Evolutionary conservation across 2,113 vertebrate genomes (phyloP).

Genomic region (Ctenomys sociabilis): DNA sequence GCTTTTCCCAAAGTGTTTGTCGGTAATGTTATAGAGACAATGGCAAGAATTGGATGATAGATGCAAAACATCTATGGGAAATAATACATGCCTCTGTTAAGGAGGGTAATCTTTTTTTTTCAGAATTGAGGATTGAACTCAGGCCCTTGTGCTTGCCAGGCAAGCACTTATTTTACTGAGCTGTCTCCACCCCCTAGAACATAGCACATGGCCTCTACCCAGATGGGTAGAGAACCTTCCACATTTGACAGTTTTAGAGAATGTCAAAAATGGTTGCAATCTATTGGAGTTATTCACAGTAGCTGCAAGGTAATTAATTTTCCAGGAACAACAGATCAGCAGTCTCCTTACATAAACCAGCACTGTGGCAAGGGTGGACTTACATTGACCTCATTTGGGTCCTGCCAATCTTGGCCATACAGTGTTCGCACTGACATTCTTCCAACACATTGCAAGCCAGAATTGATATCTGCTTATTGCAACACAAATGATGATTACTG

Average conservation of each 20-base stretch:
- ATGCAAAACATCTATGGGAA: background rate
- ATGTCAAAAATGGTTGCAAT: background rate
- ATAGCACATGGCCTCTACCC: background rate
- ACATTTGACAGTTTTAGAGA: background rate
- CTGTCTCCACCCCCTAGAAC: no score
- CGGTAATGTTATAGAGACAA: background rate
- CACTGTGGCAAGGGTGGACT: background rate
- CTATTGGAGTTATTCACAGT: background rate
- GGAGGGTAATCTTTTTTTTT: background rate
- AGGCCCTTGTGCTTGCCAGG: no score
- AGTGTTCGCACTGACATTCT: background rate
- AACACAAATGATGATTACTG: slow-evolving; percentile 37
- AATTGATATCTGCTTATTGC: slow-evolving; percentile 10
- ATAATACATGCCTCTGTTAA: background rate
- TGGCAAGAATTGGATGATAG: background rate
- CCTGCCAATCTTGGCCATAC: background rate
- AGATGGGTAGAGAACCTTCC: background rate
- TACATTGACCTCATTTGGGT: background rate
- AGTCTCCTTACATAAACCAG: background rate
- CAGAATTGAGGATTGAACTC: rapidly evolving
- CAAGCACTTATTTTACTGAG: no score
- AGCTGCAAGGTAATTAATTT: background rate
- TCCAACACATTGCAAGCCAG: background rate
- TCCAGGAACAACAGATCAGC: background rate
- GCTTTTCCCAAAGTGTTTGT: background rate